These are phyloP conservation scores for Stenoptilia bipunctidactyla DNA, from an alignment of 2,888 invertebrate genomes.

Conservation along the genomic window DNA sequence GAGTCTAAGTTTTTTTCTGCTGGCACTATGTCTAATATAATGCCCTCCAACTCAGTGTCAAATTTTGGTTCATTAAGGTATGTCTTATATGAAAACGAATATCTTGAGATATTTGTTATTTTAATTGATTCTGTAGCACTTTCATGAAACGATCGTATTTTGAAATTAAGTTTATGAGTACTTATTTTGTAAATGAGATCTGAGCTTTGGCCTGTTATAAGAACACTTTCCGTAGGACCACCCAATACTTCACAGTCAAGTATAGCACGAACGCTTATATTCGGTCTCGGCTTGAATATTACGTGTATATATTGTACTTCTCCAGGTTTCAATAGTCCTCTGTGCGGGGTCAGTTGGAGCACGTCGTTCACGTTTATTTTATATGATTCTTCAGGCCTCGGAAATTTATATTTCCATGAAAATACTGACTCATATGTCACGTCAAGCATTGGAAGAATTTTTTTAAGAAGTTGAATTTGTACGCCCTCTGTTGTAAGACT, in stretches of 20 bases:
- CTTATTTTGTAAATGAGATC: constrained; percentile 61
- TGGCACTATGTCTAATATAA: constrained; percentile 56
- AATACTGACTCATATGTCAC: constrained; percentile 29
- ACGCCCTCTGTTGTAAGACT: no score
- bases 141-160: constrained; percentile 55
- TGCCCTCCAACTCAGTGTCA: constrained; percentile 43
- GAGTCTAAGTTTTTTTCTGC: constrained; percentile 42
- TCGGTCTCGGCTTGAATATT: constrained; percentile 50
- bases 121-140: constrained; percentile 36
- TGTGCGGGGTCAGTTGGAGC: constrained; percentile 53
- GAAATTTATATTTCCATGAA: constrained; percentile 44
- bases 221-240: constrained; percentile 65
- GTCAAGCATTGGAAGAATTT: constrained; percentile 41
- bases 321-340: constrained; percentile 61
- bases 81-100: constrained; percentile 53
- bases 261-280: constrained; percentile 51
- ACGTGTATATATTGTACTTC: constrained; percentile 61
- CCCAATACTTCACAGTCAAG: constrained; percentile 67
- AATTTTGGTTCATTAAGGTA: constrained; percentile 37
- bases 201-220: constrained; percentile 62
- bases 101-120: constrained; percentile 60
- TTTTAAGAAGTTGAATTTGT: constrained; percentile 22
- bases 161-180: constrained; percentile 45
- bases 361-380: constrained; percentile 37
- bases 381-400: constrained; percentile 20